phyloP scores from a whole-genome alignment of 2,113 vertebrate species.

The Garra rufa region DNA sequence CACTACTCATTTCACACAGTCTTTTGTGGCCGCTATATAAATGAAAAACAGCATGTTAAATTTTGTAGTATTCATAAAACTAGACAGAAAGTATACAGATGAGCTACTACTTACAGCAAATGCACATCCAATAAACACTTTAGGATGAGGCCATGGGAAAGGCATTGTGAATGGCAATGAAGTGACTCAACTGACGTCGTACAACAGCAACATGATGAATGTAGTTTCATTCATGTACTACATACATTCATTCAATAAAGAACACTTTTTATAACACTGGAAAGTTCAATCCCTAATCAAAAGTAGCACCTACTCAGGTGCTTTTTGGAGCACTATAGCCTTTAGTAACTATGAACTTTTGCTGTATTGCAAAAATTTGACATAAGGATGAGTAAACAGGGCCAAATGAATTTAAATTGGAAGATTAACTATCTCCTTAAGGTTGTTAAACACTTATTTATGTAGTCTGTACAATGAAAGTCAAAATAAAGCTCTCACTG shows the following conservation, averaged over 20 bases:
- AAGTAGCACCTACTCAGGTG: background rate
- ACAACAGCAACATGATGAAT: background rate
- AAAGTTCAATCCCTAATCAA: background rate
- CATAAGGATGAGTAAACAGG: background rate
- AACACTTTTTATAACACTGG: background rate
- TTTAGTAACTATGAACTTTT: background rate
- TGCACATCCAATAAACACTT: background rate
- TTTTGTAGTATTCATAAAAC: background rate
- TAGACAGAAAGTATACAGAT: background rate
- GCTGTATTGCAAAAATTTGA: background rate
- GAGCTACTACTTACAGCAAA: background rate
- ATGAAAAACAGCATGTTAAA: background rate
- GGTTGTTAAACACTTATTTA: conserved; percentile 2
- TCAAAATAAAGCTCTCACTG: background rate
- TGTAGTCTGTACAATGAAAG: background rate
- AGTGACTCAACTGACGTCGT: background rate
- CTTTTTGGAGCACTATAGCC: background rate
- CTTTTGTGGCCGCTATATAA: background rate
- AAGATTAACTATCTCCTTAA: background rate
- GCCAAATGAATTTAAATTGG: background rate
- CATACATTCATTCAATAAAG: background rate
- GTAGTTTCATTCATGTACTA: background rate
- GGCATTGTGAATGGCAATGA: background rate
- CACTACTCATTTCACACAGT: background rate
- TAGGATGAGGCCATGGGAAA: background rate